Conservation (phyloP, 1,140 invertebrate species). For the Rhopalosiphum maidis region DNA sequence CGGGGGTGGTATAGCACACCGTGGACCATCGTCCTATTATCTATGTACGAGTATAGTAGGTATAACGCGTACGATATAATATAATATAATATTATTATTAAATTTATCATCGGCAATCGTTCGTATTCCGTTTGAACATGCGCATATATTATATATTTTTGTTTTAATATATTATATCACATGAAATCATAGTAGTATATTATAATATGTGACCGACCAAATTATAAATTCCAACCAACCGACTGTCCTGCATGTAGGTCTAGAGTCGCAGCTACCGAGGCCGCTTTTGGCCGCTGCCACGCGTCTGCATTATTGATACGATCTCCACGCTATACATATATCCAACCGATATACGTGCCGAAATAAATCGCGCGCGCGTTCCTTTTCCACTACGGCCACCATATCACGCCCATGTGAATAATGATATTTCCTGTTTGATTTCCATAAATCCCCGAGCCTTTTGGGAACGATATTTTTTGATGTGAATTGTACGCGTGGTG, state of each 20-base stretch:
- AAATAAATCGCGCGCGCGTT: not conserved
- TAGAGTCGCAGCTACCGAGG: not conserved
- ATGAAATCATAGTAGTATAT: not conserved
- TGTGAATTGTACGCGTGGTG: not conserved
- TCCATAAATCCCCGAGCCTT: constrained; percentile 13
- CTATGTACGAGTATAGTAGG: not conserved
- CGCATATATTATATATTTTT: not conserved
- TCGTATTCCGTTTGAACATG: not conserved
- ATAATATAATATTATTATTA: not conserved
- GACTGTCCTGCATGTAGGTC: not conserved
- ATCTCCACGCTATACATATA: not conserved
- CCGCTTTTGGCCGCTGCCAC: not conserved
- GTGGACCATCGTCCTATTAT: not conserved
- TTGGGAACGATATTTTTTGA: constrained; percentile 26
- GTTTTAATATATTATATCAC: not conserved
- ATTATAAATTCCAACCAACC: not conserved
- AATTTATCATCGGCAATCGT: not conserved
- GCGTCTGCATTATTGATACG: constrained; percentile 5
- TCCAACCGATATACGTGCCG: not conserved
- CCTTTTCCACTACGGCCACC: not conserved
- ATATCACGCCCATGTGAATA: not conserved
- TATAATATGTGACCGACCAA: not conserved
- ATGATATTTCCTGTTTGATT: constrained; percentile 3
- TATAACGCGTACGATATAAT: not conserved
- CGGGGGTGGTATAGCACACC: not conserved